Evolutionary conservation across 2,888 invertebrate species (phyloP).

Genomic region (Temnothorax ravouxi): DNA sequence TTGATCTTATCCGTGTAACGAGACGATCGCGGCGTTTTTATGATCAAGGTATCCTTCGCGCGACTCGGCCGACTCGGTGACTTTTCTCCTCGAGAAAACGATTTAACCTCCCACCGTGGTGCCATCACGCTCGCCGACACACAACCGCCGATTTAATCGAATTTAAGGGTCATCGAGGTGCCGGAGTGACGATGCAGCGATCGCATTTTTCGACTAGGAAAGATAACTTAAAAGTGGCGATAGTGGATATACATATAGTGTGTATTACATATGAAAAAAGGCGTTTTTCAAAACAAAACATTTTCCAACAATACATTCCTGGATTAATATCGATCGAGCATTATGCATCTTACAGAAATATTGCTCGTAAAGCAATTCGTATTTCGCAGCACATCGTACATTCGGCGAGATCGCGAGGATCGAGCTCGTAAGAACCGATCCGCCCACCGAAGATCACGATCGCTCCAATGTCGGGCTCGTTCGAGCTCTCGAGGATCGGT

Average conservation of each 20-base stretch:
- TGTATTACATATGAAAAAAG: too few species aligned
- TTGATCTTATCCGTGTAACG: slow-evolving; percentile 55
- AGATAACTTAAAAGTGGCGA: slow-evolving; percentile 27
- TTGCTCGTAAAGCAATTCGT: slow-evolving; percentile 9
- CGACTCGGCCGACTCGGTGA: slow-evolving; percentile 35
- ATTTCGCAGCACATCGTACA: not conserved
- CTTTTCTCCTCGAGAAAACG: slow-evolving; percentile 42
- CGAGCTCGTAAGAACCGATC: slow-evolving; percentile 11
- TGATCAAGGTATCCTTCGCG: slow-evolving; percentile 40
- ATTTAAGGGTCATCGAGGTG: slow-evolving; percentile 42
- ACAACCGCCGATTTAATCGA: slow-evolving; percentile 14
- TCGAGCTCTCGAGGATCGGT: slow-evolving; percentile 12
- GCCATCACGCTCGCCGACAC: slow-evolving; percentile 35
- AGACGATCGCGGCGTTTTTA: slow-evolving; percentile 41
- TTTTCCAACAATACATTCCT: not conserved
- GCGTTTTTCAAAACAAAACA: not conserved
- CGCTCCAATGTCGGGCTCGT: slow-evolving; percentile 33
- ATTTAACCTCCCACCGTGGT: slow-evolving; percentile 64
- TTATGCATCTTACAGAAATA: not conserved
- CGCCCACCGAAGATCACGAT: slow-evolving; percentile 25
- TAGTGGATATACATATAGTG: not conserved
- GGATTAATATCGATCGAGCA: not conserved
- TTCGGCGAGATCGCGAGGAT: slow-evolving; percentile 3
- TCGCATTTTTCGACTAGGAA: slow-evolving; percentile 30
- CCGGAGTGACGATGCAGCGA: not conserved